A percentile compares a stretch with the other conserved stretches of the same genome.
phyloP scores from a whole-genome alignment of 1,140 invertebrate genomes.

The Drosophila ambigua region DNA sequence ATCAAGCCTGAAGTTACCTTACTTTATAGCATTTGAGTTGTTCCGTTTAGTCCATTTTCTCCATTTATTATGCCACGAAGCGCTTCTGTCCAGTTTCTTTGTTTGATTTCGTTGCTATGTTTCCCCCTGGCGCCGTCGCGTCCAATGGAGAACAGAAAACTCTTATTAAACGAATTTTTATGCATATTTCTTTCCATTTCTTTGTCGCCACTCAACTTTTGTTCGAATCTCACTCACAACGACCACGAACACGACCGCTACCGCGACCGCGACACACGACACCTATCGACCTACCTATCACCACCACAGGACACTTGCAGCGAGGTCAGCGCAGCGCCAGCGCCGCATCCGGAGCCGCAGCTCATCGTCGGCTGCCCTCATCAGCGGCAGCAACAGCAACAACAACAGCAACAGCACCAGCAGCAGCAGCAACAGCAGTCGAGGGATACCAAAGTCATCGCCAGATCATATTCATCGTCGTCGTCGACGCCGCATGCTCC shows the following conservation, averaged over 20 bases:
- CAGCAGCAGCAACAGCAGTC: slow-evolving; percentile 30
- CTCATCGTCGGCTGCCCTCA: slow-evolving; percentile 68
- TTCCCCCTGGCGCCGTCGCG: slow-evolving; percentile 6
- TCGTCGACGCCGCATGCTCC: slow-evolving; percentile 69
- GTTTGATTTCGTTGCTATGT: slow-evolving; percentile 67
- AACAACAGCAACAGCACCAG: slow-evolving; percentile 50
- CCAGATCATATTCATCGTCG: slow-evolving; percentile 82
- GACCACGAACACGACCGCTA: slow-evolving; percentile 9
- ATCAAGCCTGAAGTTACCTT: slow-evolving; percentile 20
- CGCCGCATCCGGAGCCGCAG: slow-evolving; percentile 71
- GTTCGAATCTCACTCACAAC: slow-evolving; percentile 51
- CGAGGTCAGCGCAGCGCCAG: slow-evolving; percentile 52
- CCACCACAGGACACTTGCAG: slow-evolving; percentile 69
- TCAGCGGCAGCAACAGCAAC: slow-evolving; percentile 52
- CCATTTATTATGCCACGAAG: slow-evolving; percentile 43
- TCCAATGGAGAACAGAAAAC: slow-evolving; percentile 18
- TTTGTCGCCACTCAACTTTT: slow-evolving; percentile 63
- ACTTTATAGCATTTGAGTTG: slow-evolving; percentile 28
- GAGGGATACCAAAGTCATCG: slow-evolving; percentile 72
- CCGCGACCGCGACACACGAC: slow-evolving; percentile 36
- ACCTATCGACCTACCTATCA: slow-evolving; percentile 24
- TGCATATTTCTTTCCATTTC: slow-evolving; percentile 78
- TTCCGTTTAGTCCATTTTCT: slow-evolving; percentile 27
- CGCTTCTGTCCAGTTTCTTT: slow-evolving; percentile 61
- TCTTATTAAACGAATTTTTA: slow-evolving; percentile 55